A percentile compares a stretch with the other conserved stretches of the same genome.
These are phyloP conservation scores for Zosterops borbonicus DNA, from an alignment of 2,113 vertebrate genomes.

Conservation along the genomic window DNA sequence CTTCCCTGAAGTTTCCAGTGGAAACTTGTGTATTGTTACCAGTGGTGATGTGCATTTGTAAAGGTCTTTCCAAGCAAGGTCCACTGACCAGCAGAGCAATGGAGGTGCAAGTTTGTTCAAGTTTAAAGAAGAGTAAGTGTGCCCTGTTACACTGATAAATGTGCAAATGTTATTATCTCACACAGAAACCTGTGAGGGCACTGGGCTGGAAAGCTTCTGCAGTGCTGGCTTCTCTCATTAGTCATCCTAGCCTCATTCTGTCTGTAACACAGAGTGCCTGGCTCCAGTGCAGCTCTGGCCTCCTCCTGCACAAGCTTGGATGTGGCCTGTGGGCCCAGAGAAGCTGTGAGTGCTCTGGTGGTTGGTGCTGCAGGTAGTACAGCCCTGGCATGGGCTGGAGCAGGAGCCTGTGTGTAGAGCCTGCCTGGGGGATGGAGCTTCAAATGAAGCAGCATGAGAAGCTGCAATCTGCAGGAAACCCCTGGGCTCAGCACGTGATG, in stretches of 20 bases:
- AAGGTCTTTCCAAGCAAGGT: not conserved
- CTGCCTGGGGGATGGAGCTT: not conserved
- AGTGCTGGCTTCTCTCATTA: conserved; percentile 38
- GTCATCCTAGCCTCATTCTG: conserved; percentile 67
- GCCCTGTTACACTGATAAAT: not conserved
- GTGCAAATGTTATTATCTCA: not conserved
- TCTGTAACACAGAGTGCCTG: not conserved
- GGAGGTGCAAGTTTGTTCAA: not conserved
- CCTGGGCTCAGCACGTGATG: not conserved
- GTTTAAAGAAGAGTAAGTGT: not conserved
- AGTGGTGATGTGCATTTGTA: not conserved
- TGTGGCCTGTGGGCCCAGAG: not conserved
- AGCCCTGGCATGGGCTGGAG: not conserved
- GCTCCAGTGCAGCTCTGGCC: not conserved
- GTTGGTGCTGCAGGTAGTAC: not conserved
- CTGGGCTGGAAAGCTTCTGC: conserved; percentile 40
- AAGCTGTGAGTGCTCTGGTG: not conserved
- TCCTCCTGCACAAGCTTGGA: not conserved
- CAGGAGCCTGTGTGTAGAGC: not conserved
- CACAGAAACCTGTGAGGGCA: conserved; percentile 1
- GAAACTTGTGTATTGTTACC: not conserved
- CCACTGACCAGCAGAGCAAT: not conserved
- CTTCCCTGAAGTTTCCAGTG: not conserved
- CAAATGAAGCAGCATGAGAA: not conserved
- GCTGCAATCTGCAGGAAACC: not conserved